Conservation (phyloP, 2,113 vertebrate genomes). For the Dipodomys spectabilis region DNA sequence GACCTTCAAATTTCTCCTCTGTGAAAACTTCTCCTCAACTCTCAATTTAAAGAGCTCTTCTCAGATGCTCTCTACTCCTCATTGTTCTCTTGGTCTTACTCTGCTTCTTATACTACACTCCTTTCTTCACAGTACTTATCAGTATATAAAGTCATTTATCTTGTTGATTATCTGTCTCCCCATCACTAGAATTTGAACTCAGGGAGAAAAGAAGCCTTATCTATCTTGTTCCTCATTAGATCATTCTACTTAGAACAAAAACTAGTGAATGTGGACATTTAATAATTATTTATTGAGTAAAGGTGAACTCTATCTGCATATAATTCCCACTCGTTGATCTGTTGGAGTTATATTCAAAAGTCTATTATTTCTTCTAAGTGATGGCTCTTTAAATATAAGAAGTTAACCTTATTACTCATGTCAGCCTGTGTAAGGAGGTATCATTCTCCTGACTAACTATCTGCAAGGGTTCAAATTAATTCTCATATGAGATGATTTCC, state of each 20-base stretch:
- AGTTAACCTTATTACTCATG: neutral
- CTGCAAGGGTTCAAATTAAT: slow-evolving; percentile 48
- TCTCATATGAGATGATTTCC: neutral
- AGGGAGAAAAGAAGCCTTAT: neutral
- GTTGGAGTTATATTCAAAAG: neutral
- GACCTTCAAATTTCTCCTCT: neutral
- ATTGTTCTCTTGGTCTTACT: too few species aligned
- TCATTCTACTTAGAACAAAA: neutral
- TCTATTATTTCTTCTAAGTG: neutral
- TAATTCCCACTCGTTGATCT: slow-evolving; percentile 11
- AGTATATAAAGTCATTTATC: slow-evolving; percentile 7
- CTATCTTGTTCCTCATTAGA: slow-evolving; percentile 4
- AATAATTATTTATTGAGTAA: slow-evolving; percentile 19
- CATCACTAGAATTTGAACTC: slow-evolving; percentile 35
- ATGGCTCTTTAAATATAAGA: slow-evolving; percentile 15
- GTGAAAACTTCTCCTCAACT: neutral
- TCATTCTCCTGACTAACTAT: neutral
- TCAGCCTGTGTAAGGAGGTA: neutral
- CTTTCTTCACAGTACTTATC: neutral
- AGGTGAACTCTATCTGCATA: neutral
- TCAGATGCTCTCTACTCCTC: too few species aligned
- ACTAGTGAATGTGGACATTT: neutral
- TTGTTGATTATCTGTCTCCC: slow-evolving; percentile 44
- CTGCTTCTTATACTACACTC: neutral
- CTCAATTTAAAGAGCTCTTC: neutral